Evolutionary conservation across 2,888 invertebrate genomes (phyloP), one percentile per base, ranked within the genome.

Genomic region (Ectropis crepuscularia): DNA sequence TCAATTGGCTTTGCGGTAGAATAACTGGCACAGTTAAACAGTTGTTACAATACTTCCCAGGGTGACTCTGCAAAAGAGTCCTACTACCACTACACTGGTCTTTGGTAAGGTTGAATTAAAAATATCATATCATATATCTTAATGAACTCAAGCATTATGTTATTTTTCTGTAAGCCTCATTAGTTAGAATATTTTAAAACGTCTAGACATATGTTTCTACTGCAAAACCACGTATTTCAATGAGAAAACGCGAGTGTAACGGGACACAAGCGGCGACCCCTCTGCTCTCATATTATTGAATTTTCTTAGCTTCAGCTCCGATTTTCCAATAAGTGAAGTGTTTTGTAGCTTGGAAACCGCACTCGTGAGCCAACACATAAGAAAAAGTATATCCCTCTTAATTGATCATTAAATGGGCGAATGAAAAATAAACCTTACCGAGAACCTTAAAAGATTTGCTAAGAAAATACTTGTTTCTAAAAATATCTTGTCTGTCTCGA

Each of bases 291-390:
- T 77, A 76, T 80, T 85, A 85, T 83, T 81, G 78, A 85, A 85
- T 82, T 83, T 84, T 80, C 81, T 80, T 76, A 78, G 77, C 74
- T 73, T 74, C 63, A 72, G 68, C 73, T 74, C 64, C 65, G 77
- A 77, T 83, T 83, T 85, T 83, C 77, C 82, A 82, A 85, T 82
- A 80, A 80, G 78, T 82, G 71, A 75, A 83, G 77, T 79, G 74
- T 76, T 81, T 80, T 75, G 79, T 74, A 72, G 73, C 68, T 74
- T 67, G 69, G 68, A 75, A 74, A 66, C 53, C 12, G 61, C 57
- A 64, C 63, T 69, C 65, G 60, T 65, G 50, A 54, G 57, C 62
- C 53, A 57, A 51, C 57, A 57, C 68, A 65, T 50, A 54, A 46
- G 51, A 51, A 5, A 62, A 47, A 58, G n/a, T 39, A 53, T 54